A percentile compares a stretch with the other conserved stretches of the same genome.
These are phyloP conservation scores for Dysmachus trigonus DNA, from an alignment of 2,888 invertebrate genomes.

Conservation along the genomic window DNA sequence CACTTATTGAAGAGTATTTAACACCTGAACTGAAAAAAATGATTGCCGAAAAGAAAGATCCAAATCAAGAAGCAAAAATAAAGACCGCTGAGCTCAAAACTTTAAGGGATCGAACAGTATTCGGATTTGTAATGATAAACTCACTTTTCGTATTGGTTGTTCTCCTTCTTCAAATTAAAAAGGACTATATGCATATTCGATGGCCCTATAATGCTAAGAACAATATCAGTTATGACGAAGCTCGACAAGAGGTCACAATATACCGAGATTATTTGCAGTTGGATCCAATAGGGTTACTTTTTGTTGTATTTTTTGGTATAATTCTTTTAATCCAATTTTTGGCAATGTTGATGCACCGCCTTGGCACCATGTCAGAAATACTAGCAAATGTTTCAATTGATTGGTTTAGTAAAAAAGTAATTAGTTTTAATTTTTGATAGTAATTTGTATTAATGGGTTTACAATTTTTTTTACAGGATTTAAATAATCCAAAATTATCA, in stretches of 20 bases:
- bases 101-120: constrained; percentile 73
- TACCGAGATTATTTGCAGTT: constrained; percentile 71
- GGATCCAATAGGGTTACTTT: constrained; percentile 79
- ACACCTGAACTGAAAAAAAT: constrained; percentile 75
- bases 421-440: background rate
- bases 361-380: constrained; percentile 78
- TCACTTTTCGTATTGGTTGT: constrained; percentile 79
- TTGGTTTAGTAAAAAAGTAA: constrained; percentile 59
- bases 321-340: constrained; percentile 77
- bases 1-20: constrained; percentile 78
- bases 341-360: constrained; percentile 80
- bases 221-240: constrained; percentile 66
- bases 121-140: constrained; percentile 80
- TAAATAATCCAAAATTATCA: background rate
- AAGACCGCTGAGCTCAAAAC: constrained; percentile 59
- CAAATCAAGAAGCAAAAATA: constrained; percentile 70
- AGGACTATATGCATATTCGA: constrained; percentile 73
- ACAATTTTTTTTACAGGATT: background rate
- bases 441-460: background rate
- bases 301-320: constrained; percentile 75
- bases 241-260: constrained; percentile 65
- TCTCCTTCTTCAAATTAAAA: constrained; percentile 77
- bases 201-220: constrained; percentile 74
- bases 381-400: constrained; percentile 73
- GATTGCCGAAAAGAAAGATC: constrained; percentile 68